These are phyloP conservation scores for Phrynosoma platyrhinos DNA, from an alignment of 2,113 vertebrate genomes.

Conservation along the genomic window DNA sequence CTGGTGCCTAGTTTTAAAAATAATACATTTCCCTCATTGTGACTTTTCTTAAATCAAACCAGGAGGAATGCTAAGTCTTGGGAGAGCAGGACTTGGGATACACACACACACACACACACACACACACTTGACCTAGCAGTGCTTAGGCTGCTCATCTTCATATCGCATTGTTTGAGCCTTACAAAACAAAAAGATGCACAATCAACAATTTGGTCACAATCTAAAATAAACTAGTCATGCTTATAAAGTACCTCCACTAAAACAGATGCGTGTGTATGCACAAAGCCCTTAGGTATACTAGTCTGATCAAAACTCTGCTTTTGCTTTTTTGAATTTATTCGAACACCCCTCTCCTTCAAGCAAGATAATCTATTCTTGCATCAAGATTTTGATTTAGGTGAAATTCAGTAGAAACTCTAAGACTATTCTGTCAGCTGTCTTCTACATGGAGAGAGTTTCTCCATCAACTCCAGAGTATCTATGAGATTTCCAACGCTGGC, in stretches of 20 bases:
- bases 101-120: no score
- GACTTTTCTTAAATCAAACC: not conserved
- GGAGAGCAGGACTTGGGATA: not conserved
- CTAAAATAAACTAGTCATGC: not conserved
- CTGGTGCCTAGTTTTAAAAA: not conserved
- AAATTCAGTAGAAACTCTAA: not conserved
- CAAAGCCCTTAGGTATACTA: not conserved
- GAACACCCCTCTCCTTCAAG: not conserved
- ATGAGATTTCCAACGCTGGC: not conserved
- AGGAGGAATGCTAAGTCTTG: not conserved
- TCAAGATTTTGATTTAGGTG: not conserved
- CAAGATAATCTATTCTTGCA: not conserved
- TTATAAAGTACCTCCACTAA: not conserved
- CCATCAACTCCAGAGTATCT: not conserved
- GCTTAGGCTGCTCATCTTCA: no score
- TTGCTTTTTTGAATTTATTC: not conserved
- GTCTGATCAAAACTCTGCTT: not conserved
- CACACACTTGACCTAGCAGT: not conserved
- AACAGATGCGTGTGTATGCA: not conserved
- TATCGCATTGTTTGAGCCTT: not conserved
- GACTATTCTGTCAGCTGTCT: not conserved
- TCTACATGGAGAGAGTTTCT: not conserved
- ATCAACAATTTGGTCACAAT: not conserved
- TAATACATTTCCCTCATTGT: not conserved
- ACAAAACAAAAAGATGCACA: not conserved